These are phyloP conservation scores for Neopipo cinnamomea DNA, from an alignment of 2,113 vertebrate genomes.

Conservation along the genomic window DNA sequence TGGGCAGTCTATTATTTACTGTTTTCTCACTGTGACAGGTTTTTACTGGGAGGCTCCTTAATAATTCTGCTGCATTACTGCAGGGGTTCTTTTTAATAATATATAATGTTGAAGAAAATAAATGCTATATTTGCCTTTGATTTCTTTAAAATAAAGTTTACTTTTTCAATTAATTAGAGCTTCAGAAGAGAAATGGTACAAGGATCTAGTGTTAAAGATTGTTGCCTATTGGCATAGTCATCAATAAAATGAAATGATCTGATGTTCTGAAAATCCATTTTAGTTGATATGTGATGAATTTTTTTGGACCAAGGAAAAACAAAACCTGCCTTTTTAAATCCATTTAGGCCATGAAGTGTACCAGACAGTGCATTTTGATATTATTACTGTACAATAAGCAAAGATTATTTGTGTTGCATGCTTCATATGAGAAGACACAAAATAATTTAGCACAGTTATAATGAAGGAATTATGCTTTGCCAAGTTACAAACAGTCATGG, in stretches of 20 bases:
- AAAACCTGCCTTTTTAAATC: neutral
- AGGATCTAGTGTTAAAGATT: neutral
- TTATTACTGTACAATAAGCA: neutral
- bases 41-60: neutral
- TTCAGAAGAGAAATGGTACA: neutral
- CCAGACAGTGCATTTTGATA: neutral
- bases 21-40: neutral
- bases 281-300: neutral
- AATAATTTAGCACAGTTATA: neutral
- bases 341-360: neutral
- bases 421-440: neutral
- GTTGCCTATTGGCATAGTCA: neutral
- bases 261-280: neutral
- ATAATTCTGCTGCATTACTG: neutral
- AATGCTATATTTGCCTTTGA: neutral
- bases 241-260: neutral
- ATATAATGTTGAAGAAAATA: neutral
- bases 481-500: neutral
- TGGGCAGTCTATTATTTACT: neutral
- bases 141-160: neutral
- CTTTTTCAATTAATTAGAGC: neutral
- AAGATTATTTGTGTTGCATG: slow-evolving; percentile 6
- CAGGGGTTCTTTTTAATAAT: neutral
- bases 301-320: neutral
- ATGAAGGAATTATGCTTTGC: neutral